Base-by-base conservation (phyloP, 2,797 vertebrate genomes). In the Staurois parvus region DNA sequence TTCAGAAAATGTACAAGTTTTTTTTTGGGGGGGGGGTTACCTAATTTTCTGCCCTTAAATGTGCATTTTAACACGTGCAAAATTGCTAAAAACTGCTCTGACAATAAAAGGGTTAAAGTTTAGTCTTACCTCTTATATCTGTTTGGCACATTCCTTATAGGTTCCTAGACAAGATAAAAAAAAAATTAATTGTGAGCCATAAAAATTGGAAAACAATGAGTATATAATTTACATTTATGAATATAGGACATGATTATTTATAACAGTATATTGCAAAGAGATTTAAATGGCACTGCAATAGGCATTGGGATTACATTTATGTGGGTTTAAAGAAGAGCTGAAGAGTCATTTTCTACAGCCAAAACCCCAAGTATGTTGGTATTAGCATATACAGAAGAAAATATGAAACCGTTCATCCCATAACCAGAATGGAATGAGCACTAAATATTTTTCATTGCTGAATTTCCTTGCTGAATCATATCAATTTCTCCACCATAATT, bases 121-220 rank as follows among this genome's bases (percentile, higher is more conserved):
- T 37, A n/a, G 19, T 84, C 96, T 95, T 94, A 99, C 98, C 97
- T 97, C 92, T 97, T 98, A 88, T 96, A 95, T 88, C 94, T 95
- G 89, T 94, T 93, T 88, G 94, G 92, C 88, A 94, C 93, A 79
- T 95, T 92, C 92, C 95, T 96, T 29, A 95, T 93, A 13, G 95
- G 94, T 0, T 99, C 98, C 98, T 99, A 84, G 89, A 90, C 76
- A 88, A 90, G 32, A 66, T 42, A 87, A 69, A 89, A 37, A 90
- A 85, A 88, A 83, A 28, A 88, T 87, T 89, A 85, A 37, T 70
- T 66, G 85, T 0, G 42, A n/a, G 81, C 90, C 70, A 73, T 28
- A 7, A 28, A 79, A 72, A 66, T 37, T 24, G 85, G 8, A 79
- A 70, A 62, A 21, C 67, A 79, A 34, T 68, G 28, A 40, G 11